A percentile compares a stretch with the other conserved stretches of the same genome.
Evolutionary conservation across 2,888 invertebrate species (phyloP).

Genomic region (Drosophila longiperda): DNA sequence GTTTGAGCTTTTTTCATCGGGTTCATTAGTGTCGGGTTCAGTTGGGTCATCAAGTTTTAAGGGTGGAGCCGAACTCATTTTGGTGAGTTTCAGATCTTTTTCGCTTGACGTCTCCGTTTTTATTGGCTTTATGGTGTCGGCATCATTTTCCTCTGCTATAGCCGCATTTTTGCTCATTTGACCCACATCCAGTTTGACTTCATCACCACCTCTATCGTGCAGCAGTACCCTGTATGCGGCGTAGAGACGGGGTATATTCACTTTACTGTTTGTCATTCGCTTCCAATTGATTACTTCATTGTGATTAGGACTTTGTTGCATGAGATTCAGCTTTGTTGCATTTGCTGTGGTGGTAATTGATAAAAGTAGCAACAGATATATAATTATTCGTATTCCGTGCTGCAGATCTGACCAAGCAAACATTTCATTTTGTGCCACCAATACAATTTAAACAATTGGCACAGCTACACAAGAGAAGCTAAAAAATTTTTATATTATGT

Average conservation of each 20-base stretch:
- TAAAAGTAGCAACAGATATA: conserved; percentile 42
- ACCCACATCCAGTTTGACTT: conserved; percentile 3
- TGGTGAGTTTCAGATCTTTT: not conserved
- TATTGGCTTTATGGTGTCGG: not conserved
- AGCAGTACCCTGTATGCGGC: conserved; percentile 45
- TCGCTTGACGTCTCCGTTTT: not conserved
- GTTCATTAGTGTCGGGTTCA: not conserved
- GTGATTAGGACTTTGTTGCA: not conserved
- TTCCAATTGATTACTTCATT: conserved; percentile 5
- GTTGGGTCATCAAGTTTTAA: not conserved
- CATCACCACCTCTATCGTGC: conserved; percentile 7
- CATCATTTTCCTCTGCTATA: conserved; percentile 19
- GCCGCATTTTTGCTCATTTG: conserved; percentile 9
- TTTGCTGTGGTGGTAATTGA: conserved; percentile 6
- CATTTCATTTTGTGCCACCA: conserved; percentile 69
- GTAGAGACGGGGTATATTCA: conserved; percentile 48
- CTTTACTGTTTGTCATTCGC: conserved; percentile 6
- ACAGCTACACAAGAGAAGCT: conserved; percentile 5
- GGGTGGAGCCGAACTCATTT: not conserved
- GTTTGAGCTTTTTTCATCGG: not conserved
- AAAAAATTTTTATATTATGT: not conserved
- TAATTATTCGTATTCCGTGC: conserved; percentile 18
- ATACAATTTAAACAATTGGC: conserved; percentile 33
- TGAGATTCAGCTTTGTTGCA: conserved; percentile 8
- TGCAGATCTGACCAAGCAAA: conserved; percentile 45